A percentile compares a stretch with the other conserved stretches of the same genome.
Evolutionary conservation across 2,797 vertebrate genomes (phyloP).

Genomic region (Falco naumanni): DNA sequence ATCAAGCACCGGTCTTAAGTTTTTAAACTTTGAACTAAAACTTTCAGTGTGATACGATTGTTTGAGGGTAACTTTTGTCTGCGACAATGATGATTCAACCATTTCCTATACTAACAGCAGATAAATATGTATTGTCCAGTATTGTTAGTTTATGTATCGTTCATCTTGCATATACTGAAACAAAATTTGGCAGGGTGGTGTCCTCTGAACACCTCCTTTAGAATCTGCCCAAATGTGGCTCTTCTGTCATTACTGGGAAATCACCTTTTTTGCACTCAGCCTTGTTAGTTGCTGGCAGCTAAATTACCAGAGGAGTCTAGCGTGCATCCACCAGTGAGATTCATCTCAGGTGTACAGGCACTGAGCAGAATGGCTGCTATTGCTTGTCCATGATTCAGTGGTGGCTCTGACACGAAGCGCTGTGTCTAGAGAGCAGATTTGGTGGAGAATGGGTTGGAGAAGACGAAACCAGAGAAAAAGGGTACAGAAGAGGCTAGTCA

Average conservation of each 20-base stretch:
- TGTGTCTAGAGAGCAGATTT: neutral
- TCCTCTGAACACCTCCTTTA: neutral
- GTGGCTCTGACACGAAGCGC: neutral
- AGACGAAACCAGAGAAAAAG: neutral
- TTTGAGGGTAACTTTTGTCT: neutral
- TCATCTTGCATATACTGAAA: neutral
- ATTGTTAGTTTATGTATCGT: neutral
- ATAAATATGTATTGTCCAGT: neutral
- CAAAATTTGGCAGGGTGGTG: neutral
- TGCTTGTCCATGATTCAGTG: rapidly evolving
- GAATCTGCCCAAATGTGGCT: neutral
- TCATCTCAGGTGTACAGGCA: neutral
- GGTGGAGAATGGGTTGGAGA: neutral
- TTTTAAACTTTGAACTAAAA: neutral
- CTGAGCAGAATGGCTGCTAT: neutral
- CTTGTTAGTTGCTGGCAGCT: neutral
- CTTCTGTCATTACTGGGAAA: neutral
- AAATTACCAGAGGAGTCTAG: neutral
- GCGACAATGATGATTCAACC: neutral
- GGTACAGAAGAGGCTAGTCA: neutral
- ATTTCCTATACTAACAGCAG: neutral
- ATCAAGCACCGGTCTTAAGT: neutral
- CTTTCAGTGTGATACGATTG: neutral
- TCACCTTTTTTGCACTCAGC: neutral
- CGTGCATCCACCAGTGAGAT: neutral